phyloP scores from a whole-genome alignment of 2,797 vertebrate species.

The Erpetoichthys calabaricus region DNA sequence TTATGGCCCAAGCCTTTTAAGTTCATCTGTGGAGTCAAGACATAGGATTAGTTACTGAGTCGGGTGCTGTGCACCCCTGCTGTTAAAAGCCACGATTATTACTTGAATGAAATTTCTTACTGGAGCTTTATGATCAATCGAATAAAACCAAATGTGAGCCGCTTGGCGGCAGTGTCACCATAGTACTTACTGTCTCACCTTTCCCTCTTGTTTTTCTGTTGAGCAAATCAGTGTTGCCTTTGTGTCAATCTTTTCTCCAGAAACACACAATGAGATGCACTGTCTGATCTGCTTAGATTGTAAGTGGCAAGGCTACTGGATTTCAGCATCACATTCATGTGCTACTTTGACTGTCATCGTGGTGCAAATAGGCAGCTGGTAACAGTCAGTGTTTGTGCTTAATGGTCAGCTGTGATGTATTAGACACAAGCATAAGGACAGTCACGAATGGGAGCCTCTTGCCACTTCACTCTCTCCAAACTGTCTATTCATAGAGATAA shows the following conservation, averaged over 20 bases:
- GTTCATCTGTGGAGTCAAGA: conserved; percentile 24
- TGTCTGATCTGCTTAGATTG: conserved; percentile 33
- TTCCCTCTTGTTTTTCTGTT: conserved; percentile 42
- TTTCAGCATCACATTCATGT: conserved; percentile 5
- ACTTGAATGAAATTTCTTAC: conserved; percentile 35
- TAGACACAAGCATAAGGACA: conserved; percentile 4
- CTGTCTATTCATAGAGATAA: no score
- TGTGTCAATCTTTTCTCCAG: conserved; percentile 69
- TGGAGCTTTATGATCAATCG: conserved; percentile 25
- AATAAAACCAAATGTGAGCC: conserved; percentile 26
- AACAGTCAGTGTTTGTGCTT: conserved; percentile 6
- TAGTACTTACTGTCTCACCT: conserved; percentile 28
- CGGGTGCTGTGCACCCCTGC: conserved; percentile 19
- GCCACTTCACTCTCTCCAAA: not conserved
- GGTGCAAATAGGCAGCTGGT: not conserved
- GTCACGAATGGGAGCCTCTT: conserved; percentile 4
- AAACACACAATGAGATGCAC: conserved; percentile 60
- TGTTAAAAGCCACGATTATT: conserved; percentile 27
- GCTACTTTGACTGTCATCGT: conserved; percentile 10
- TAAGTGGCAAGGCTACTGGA: conserved; percentile 53
- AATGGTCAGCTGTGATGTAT: conserved; percentile 5
- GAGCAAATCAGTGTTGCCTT: conserved; percentile 76
- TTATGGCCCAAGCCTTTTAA: conserved; percentile 45
- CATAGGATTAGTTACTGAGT: not conserved
- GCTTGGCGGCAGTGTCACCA: conserved; percentile 18